Base-by-base conservation (phyloP, 2,888 invertebrate genomes). In the Chrysolina haemoptera region DNA sequence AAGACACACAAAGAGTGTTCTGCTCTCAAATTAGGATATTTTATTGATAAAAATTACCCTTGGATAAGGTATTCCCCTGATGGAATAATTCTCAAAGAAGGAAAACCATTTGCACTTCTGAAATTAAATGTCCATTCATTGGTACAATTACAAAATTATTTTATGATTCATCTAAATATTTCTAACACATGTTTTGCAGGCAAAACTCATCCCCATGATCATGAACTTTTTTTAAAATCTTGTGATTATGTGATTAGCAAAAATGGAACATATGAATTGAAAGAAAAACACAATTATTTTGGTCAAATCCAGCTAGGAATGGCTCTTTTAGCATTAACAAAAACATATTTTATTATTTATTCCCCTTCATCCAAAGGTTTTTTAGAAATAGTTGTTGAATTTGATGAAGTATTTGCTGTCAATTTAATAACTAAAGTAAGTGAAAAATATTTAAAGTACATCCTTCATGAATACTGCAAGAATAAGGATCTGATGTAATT, bases 91-190 rank as follows among this genome's bases (percentile, higher is more conserved):
- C 27, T 27, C 27, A 27, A 27, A 27, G 27, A 27, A 1, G 27
- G 27, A 27, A 27, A 27, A 27, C 27, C 27, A 27, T 27, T 27
- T 27, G 27, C 27, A 27, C 27, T 27, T 27, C 27, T 27, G 27
- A 27, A 27, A 27, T 27, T 27, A 5, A 53, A 10, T 18, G 20
- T 53, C 16, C n/a, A n/a, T n/a, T n/a, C n/a, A n/a, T n/a, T n/a
- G n/a, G n/a, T n/a, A n/a, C n/a, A n/a, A n/a, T n/a, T n/a, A n/a
- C 53, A n/a, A 53, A 53, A n/a, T 53, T n/a, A 53, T 53, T 48
- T 53, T 53, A 53, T 53, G 53, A 53, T 53, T 53, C 53, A 53
- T 53, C 53, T 53, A n/a, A 53, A 53, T 53, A 53, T 53, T 53
- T 53, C 12, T 53, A 53, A 53, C 53, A 53, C 53, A 53, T 53